Evolutionary conservation across 2,113 vertebrate species (phyloP).

Genomic region (Pelobates fuscus): DNA sequence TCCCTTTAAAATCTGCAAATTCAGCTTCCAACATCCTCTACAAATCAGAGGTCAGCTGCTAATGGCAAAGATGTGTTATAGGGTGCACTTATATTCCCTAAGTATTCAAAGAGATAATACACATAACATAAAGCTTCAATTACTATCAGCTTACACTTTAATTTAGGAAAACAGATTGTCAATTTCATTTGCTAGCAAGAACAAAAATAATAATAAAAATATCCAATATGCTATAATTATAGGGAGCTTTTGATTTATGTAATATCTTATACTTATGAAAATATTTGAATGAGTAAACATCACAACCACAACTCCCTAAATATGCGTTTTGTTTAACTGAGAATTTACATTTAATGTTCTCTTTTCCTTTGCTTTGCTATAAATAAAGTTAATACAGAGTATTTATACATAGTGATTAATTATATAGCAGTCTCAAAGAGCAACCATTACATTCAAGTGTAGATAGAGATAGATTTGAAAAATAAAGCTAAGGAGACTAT

Average conservation of each 20-base stretch:
- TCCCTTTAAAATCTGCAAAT: conserved; percentile 54
- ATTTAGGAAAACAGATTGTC: conserved; percentile 55
- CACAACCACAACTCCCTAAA: no score
- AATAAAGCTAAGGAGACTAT: no score
- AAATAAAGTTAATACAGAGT: no score
- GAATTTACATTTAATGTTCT: no score
- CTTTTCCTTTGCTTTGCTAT: no score
- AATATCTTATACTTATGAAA: not conserved
- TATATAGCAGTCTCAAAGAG: no score
- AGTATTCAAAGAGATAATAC: conserved; percentile 53
- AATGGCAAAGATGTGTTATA: conserved; percentile 52
- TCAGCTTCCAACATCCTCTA: conserved; percentile 54
- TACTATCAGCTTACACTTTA: conserved; percentile 48
- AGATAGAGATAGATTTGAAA: no score
- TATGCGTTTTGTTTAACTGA: no score
- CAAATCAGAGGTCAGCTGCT: conserved; percentile 54
- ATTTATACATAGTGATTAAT: no score
- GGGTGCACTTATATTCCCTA: conserved; percentile 61
- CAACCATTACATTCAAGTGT: no score
- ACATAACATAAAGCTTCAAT: conserved; percentile 42
- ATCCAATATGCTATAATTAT: conserved; percentile 39
- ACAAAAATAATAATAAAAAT: not conserved
- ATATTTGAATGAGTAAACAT: no score
- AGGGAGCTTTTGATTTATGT: conserved; percentile 35
- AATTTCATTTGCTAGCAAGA: conserved; percentile 49